These are phyloP conservation scores for Drosophila rellima DNA, from an alignment of 2,888 invertebrate species.

Conservation along the genomic window DNA sequence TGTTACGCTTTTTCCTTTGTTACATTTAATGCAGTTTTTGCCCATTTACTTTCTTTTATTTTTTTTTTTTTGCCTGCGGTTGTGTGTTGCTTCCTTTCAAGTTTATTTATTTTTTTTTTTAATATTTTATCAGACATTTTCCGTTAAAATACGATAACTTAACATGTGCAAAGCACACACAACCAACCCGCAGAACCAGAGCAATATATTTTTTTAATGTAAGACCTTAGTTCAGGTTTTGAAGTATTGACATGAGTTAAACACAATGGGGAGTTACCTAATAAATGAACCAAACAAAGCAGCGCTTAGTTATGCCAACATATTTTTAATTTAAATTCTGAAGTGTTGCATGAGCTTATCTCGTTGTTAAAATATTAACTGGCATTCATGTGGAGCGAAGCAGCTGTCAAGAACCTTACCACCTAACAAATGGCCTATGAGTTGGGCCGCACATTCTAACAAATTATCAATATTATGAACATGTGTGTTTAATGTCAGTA, in stretches of 20 bases:
- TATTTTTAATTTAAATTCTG: conserved; percentile 35
- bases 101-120: neutral
- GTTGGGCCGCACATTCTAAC: conserved; percentile 19
- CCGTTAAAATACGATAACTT: conserved; percentile 14
- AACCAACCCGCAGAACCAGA: neutral
- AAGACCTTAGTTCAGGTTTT: neutral
- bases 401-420: conserved; percentile 33
- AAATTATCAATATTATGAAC: conserved; percentile 66
- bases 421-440: conserved; percentile 29
- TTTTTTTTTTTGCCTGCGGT: neutral
- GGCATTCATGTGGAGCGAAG: conserved; percentile 12
- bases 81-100: conserved; percentile 25
- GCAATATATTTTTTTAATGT: conserved; percentile 5
- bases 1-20: conserved; percentile 7
- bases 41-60: neutral
- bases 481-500: conserved; percentile 54
- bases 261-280: neutral
- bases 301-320: neutral
- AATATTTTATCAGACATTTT: conserved; percentile 6
- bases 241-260: neutral
- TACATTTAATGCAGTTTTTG: conserved; percentile 16
- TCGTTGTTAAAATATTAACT: conserved; percentile 7
- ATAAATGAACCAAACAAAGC: neutral
- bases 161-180: conserved; percentile 4
- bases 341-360: conserved; percentile 22